phyloP scores from a whole-genome alignment of 2,113 vertebrate species.

The Globicephala melas region DNA sequence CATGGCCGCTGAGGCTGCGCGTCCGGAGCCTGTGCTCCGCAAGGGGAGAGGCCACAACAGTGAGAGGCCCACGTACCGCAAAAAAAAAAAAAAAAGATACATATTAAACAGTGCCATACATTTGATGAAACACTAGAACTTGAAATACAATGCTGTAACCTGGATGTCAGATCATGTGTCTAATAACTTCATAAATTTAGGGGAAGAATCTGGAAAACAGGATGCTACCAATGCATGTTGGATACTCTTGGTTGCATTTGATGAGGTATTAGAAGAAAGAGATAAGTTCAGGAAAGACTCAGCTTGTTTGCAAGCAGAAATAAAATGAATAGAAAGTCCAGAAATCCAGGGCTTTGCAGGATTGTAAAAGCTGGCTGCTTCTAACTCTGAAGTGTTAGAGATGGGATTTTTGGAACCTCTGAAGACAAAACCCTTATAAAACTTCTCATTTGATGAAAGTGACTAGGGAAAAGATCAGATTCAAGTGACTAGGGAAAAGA shows the following conservation, averaged over 20 bases:
- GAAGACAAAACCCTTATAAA: background rate
- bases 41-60: too few species aligned
- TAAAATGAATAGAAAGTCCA: background rate
- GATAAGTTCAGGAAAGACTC: background rate
- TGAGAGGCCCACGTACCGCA: too few species aligned
- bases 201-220: background rate
- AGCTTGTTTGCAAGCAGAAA: background rate
- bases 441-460: background rate
- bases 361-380: background rate
- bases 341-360: background rate
- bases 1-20: too few species aligned
- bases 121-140: background rate
- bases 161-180: background rate
- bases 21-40: too few species aligned
- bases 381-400: background rate
- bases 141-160: background rate
- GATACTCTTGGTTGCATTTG: background rate
- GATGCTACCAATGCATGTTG: background rate
- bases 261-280: background rate
- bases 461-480: background rate
- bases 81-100: too few species aligned
- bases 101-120: background rate
- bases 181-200: background rate
- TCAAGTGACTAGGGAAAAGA: background rate
- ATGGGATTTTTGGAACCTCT: background rate